A percentile compares a stretch with the other conserved stretches of the same genome.
Conservation (phyloP, 2,888 invertebrate genomes). For the Xestia rhomboidea region DNA sequence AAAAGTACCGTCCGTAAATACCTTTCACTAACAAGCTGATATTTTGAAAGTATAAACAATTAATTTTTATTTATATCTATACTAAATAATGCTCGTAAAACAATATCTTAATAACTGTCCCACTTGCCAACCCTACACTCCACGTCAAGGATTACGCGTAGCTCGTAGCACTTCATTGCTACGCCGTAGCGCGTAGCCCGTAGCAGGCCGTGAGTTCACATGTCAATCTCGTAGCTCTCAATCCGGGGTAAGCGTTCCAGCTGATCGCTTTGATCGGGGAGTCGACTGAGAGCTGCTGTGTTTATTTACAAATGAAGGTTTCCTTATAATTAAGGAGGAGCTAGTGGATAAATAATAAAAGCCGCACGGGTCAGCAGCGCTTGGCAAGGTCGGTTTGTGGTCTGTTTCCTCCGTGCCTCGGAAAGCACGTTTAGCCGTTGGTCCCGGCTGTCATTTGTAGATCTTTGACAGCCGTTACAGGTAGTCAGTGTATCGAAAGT, state of each 20-base stretch:
- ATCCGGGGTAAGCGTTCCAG: slow-evolving; percentile 47
- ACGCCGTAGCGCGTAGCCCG: slow-evolving; percentile 63
- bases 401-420: not conserved
- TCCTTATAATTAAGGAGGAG: not conserved
- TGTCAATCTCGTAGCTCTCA: slow-evolving; percentile 58
- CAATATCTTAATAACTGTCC: not conserved
- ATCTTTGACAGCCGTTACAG: no score
- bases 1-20: no score
- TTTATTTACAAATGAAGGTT: not conserved
- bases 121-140: slow-evolving; percentile 60
- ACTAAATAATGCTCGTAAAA: not conserved
- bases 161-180: slow-evolving; percentile 63
- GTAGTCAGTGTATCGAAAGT: no score
- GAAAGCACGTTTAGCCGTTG: no score
- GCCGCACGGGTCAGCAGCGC: not conserved
- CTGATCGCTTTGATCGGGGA: slow-evolving; percentile 45
- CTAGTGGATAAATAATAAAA: not conserved
- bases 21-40: no score
- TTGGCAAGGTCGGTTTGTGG: not conserved
- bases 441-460: not conserved
- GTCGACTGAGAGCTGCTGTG: slow-evolving; percentile 17
- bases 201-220: slow-evolving; percentile 73
- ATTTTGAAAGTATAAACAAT: no score
- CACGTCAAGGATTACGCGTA: slow-evolving; percentile 64
- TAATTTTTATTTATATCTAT: no score